Conservation (phyloP, 2,113 vertebrate genomes). For the Platichthys stellatus region DNA sequence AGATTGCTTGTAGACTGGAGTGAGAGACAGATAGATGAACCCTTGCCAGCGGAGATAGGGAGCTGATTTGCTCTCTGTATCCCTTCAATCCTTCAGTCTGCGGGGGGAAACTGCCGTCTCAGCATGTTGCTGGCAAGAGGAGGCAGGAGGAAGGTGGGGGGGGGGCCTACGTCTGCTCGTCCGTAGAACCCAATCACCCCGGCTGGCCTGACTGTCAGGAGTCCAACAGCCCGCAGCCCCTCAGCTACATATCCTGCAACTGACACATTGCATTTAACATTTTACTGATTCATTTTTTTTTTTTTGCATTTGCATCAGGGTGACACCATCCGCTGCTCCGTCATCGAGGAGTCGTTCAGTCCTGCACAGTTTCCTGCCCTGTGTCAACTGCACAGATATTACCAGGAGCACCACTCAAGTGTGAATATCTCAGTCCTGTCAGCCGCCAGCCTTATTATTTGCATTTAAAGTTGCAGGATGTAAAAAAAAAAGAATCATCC, state of each 20-base stretch:
- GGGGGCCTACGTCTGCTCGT: not conserved
- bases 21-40: conserved; percentile 77
- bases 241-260: conserved; percentile 12
- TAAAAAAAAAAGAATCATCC: too few relatives aligned
- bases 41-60: conserved; percentile 66
- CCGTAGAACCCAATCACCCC: conserved; percentile 24
- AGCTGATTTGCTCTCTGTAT: conserved; percentile 80
- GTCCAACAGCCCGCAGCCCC: conserved; percentile 25
- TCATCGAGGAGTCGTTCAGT: not conserved
- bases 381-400: too few relatives aligned
- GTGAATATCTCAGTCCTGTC: too few relatives aligned
- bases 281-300: conserved; percentile 6
- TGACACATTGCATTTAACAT: conserved; percentile 33
- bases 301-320: conserved; percentile 3
- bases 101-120: conserved; percentile 67
- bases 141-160: not conserved
- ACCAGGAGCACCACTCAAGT: too few relatives aligned
- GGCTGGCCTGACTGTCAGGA: conserved; percentile 46
- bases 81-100: conserved; percentile 72
- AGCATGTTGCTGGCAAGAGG: conserved; percentile 68
- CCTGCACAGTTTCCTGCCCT: not conserved
- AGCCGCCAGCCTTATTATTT: too few relatives aligned
- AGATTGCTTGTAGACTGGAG: conserved; percentile 58
- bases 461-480: too few relatives aligned
- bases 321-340: not conserved